These are phyloP conservation scores for Oryzias javanicus DNA, from an alignment of 2,113 vertebrate species.

Conservation along the genomic window DNA sequence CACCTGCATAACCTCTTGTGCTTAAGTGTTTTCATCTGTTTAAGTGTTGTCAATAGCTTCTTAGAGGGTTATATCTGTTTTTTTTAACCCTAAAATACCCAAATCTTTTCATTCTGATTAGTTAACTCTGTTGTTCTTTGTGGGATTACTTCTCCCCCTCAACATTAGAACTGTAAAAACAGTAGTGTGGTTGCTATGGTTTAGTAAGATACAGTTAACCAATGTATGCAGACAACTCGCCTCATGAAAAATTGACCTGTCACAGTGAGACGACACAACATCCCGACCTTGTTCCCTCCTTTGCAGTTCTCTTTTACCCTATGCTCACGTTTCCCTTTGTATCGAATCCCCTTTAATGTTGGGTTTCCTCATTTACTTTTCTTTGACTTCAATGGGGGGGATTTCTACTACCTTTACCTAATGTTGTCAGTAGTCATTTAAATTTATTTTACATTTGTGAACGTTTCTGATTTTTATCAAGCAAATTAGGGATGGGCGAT, in stretches of 20 bases:
- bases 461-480: too few relatives aligned
- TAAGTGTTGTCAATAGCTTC: conserved; percentile 15
- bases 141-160: background rate
- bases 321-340: conserved; percentile 39
- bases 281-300: conserved; percentile 35
- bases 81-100: conserved; percentile 32
- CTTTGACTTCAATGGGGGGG: conserved; percentile 1
- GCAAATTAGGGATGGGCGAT: too few relatives aligned
- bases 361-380: conserved; percentile 9
- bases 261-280: conserved; percentile 49
- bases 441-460: too few relatives aligned
- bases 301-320: conserved; percentile 22
- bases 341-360: conserved; percentile 24
- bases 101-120: conserved; percentile 28
- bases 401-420: conserved; percentile 8
- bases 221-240: conserved; percentile 25
- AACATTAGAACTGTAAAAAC: conserved; percentile 29
- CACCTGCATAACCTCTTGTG: too few relatives aligned
- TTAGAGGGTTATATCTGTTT: too few relatives aligned
- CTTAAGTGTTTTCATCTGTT: too few relatives aligned
- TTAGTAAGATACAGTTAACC: conserved; percentile 54
- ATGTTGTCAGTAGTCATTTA: too few relatives aligned
- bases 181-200: conserved; percentile 45
- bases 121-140: conserved; percentile 2
- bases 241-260: conserved; percentile 69